Evolutionary conservation across 2,888 invertebrate genomes (phyloP), one percentile per base, ranked within the genome.

Genomic region (Harmothoe impar): DNA sequence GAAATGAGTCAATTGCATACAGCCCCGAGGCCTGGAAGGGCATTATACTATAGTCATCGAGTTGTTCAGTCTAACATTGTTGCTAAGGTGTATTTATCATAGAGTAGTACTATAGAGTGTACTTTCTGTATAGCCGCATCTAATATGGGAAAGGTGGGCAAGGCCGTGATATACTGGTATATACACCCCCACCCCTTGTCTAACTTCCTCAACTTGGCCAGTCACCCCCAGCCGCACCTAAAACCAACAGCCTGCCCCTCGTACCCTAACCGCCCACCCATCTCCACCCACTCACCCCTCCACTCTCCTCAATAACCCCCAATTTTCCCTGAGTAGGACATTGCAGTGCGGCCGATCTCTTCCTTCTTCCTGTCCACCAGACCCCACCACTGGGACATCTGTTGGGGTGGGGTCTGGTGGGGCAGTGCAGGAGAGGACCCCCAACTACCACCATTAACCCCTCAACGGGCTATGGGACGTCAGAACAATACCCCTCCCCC

Each of bases 301-400:
- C 86, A 54, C 54, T 84, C 86, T 54, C 86, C 56, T 86, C 84
- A 84, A 84, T 51, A 84, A 84, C 84, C 51, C 84, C 31, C 43
- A 84, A 51, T 35, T 84, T 84, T 72, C 72, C 29, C 31, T 72
- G 72, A 72, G 29, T 72, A 23, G 35, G 35, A 33, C 81, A 33
- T 20, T n/a, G 33, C 81, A 81, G 43, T 43, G 33, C 81, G 35
- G n/a, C 81, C n/a, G 43, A 33, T 81, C 81, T 25, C 81, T 25
- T 62, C 62, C 81, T 25, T 20, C 81, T 35, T 43, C 81, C 33
- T 81, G 33, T 43, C 43, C 43, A 43, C 3, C 43, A 43, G 43
- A 43, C 43, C 43, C 62, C 23, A 35, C 43, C 23, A 43, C 72
- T 17, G 3, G 72, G 31, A 72, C 72, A 72, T 72, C 72, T 72